Conservation (phyloP, 2,797 vertebrate species). For the Macropus fuliginosus region DNA sequence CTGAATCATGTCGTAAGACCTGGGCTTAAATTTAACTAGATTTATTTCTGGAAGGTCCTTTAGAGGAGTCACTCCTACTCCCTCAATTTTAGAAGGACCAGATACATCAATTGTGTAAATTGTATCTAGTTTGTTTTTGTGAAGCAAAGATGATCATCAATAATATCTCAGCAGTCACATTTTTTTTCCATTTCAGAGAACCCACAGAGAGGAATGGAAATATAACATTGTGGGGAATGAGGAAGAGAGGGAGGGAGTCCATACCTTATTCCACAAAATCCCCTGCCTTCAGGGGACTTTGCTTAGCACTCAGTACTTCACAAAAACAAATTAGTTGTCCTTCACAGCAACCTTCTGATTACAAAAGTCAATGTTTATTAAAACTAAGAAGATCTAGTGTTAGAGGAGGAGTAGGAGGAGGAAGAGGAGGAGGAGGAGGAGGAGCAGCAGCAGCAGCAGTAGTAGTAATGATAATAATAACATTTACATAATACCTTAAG, state of each 20-base stretch:
- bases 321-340: background rate
- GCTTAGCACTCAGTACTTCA: background rate
- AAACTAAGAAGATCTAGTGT: background rate
- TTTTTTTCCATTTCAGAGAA: background rate
- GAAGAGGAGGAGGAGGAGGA: background rate
- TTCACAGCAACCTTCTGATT: background rate
- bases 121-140: background rate
- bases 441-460: no score
- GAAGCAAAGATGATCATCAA: background rate
- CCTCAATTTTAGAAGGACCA: background rate
- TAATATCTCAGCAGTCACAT: background rate
- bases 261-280: background rate
- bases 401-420: background rate
- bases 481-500: background rate
- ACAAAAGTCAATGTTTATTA: background rate
- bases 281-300: background rate
- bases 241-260: background rate
- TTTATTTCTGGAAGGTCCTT: background rate
- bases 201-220: background rate
- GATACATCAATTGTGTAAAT: background rate
- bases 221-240: background rate
- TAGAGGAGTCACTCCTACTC: background rate
- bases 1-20: background rate
- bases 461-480: background rate
- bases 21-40: background rate